A percentile compares a stretch with the other conserved stretches of the same genome.
Conservation (phyloP, 2,888 invertebrate species). For the Brachyptera risi region DNA sequence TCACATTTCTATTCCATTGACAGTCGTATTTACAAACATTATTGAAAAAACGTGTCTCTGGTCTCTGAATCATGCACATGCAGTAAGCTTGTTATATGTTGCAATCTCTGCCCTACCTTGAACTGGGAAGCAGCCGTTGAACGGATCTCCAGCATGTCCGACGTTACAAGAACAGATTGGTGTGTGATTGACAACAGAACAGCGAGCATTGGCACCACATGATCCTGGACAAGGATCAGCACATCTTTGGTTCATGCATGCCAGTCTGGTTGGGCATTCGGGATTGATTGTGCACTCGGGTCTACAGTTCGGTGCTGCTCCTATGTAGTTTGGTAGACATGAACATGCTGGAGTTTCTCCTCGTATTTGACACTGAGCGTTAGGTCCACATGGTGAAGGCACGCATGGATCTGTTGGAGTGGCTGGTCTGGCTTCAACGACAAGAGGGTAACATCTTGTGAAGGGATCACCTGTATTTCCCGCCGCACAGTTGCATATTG, state of each 20-base stretch:
- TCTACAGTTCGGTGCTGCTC: constrained; percentile 51
- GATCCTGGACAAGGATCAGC: constrained; percentile 71
- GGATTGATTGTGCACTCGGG: constrained; percentile 72
- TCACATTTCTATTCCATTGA: neutral
- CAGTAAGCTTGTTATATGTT: constrained; percentile 18
- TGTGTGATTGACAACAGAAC: constrained; percentile 69
- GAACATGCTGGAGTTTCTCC: constrained; percentile 54
- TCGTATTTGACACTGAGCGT: constrained; percentile 73
- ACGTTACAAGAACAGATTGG: constrained; percentile 69
- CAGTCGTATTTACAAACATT: neutral
- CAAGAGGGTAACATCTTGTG: constrained; percentile 54
- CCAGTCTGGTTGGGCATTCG: constrained; percentile 63
- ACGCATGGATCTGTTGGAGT: constrained; percentile 37
- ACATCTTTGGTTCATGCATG: constrained; percentile 68
- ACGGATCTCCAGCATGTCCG: constrained; percentile 65
- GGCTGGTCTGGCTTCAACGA: constrained; percentile 32
- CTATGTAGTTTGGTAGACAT: constrained; percentile 35
- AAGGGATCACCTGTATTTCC: constrained; percentile 75
- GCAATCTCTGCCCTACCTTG: constrained; percentile 30
- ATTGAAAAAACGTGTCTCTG: neutral
- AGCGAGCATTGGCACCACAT: constrained; percentile 66
- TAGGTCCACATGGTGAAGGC: constrained; percentile 64
- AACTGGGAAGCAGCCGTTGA: constrained; percentile 33
- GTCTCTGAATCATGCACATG: constrained; percentile 21
- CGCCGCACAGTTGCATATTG: constrained; percentile 31